Evolutionary conservation across 2,113 vertebrate species (phyloP).

Genomic region (Oncorhynchus mykiss): DNA sequence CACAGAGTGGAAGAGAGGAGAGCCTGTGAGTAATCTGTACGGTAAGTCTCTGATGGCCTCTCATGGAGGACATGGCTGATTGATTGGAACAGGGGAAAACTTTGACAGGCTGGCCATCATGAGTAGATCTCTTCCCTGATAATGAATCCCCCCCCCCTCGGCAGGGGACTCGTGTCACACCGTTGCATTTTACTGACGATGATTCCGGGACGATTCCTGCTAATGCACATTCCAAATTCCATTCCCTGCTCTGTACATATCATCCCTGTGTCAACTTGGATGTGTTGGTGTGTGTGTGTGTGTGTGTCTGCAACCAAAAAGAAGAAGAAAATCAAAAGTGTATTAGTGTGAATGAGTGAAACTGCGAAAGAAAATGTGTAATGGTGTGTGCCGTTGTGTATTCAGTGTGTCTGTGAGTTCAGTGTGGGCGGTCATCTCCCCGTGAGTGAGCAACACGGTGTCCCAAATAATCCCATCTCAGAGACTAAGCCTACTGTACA

Average conservation of each 20-base stretch:
- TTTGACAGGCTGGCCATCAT: slow-evolving; percentile 73
- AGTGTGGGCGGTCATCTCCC: neutral
- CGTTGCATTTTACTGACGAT: neutral
- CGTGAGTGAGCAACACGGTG: slow-evolving; percentile 24
- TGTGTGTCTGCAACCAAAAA: too few relatives aligned
- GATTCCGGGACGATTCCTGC: neutral
- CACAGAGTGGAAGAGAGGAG: neutral
- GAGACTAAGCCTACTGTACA: slow-evolving; percentile 48
- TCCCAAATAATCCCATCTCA: slow-evolving; percentile 36
- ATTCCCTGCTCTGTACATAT: slow-evolving; percentile 5
- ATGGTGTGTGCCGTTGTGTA: neutral
- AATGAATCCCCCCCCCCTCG: slow-evolving; percentile 38
- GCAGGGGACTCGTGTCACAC: neutral
- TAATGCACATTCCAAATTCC: slow-evolving; percentile 35
- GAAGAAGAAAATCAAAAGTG: too few relatives aligned
- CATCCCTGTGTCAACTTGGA: neutral
- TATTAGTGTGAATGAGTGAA: neutral
- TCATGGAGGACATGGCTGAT: slow-evolving; percentile 71
- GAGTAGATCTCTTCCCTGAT: slow-evolving; percentile 63
- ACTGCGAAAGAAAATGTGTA: too few relatives aligned
- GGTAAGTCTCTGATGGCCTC: slow-evolving; percentile 64
- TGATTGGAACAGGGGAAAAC: slow-evolving; percentile 73
- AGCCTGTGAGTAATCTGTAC: slow-evolving; percentile 69
- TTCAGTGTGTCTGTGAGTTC: neutral
- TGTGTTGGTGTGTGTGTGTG: slow-evolving; percentile 3